Percentiles rank a stretch among this genome's conserved stretches.
phyloP scores from a whole-genome alignment of 2,113 vertebrate genomes.

The Aegypius monachus region DNA sequence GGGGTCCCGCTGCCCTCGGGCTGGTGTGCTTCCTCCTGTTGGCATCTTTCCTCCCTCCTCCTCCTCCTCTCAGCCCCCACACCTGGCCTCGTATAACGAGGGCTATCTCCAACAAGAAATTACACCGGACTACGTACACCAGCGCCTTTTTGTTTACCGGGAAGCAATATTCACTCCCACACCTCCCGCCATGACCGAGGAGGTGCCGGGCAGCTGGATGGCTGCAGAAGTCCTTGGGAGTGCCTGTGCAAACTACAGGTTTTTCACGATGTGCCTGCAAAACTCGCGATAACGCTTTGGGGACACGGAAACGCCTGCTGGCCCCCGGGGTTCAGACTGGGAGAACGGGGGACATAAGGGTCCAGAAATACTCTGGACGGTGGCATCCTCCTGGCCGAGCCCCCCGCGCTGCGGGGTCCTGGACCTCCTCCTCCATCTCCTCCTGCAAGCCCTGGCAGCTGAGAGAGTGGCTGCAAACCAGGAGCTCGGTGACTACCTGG shows the following conservation, averaged over 20 bases:
- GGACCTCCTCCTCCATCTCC: neutral
- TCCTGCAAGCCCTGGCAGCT: neutral
- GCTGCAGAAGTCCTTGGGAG: neutral
- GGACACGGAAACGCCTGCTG: accelerated
- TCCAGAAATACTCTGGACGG: neutral
- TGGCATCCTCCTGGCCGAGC: accelerated
- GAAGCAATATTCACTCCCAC: neutral
- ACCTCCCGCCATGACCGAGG: neutral
- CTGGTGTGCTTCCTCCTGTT: neutral
- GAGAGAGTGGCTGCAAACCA: neutral
- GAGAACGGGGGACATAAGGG: neutral
- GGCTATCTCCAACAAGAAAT: neutral
- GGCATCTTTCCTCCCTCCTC: neutral
- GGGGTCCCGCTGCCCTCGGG: neutral
- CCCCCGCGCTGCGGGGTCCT: neutral
- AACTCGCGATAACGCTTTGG: accelerated
- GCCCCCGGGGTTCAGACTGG: neutral
- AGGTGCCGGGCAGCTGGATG: neutral
- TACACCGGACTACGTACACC: accelerated
- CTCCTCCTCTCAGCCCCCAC: neutral
- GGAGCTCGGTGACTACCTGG: neutral
- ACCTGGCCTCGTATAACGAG: neutral
- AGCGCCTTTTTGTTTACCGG: neutral
- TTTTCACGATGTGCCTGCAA: neutral
- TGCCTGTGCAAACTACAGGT: neutral